phyloP scores from a whole-genome alignment of 2,888 invertebrate genomes.

The Philhelius pedissequus region DNA sequence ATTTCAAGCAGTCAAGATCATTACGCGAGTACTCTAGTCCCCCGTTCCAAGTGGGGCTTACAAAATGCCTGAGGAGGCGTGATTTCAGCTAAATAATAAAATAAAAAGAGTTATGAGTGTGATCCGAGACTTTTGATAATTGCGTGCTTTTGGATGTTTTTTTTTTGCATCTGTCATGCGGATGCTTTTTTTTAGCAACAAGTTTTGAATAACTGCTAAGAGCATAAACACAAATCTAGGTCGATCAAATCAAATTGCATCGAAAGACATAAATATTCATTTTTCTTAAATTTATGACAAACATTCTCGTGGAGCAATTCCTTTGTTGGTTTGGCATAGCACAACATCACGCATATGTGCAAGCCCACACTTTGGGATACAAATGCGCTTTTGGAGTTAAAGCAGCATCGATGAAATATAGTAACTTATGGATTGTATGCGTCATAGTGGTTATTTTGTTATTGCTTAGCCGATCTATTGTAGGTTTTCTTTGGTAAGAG shows the following conservation, averaged over 20 bases:
- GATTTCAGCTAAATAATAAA: conserved; percentile 25
- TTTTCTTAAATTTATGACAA: conserved; percentile 54
- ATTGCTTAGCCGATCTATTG: not conserved
- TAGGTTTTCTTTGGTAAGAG: not conserved
- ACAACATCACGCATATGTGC: conserved; percentile 8
- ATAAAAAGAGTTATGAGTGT: conserved; percentile 13
- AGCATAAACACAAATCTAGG: conserved; percentile 40
- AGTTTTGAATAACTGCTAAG: conserved; percentile 7
- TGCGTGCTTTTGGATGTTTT: conserved; percentile 25
- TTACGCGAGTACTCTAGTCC: not conserved
- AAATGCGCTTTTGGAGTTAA: not conserved
- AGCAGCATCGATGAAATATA: conserved; percentile 3
- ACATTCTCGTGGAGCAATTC: conserved; percentile 25
- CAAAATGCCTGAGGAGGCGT: conserved; percentile 63
- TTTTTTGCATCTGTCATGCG: conserved; percentile 11
- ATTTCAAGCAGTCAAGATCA: conserved; percentile 50
- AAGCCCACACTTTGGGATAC: conserved; percentile 18
- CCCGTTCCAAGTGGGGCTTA: conserved; percentile 45
- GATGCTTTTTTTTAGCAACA: not conserved
- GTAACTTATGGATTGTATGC: conserved; percentile 6
- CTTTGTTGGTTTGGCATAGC: conserved; percentile 43
- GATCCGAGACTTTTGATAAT: conserved; percentile 56
- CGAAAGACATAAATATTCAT: conserved; percentile 58
- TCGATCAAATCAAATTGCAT: conserved; percentile 52
- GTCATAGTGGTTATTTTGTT: not conserved